Conservation (phyloP, 2,888 invertebrate genomes). For the Cyclophora albipunctata region DNA sequence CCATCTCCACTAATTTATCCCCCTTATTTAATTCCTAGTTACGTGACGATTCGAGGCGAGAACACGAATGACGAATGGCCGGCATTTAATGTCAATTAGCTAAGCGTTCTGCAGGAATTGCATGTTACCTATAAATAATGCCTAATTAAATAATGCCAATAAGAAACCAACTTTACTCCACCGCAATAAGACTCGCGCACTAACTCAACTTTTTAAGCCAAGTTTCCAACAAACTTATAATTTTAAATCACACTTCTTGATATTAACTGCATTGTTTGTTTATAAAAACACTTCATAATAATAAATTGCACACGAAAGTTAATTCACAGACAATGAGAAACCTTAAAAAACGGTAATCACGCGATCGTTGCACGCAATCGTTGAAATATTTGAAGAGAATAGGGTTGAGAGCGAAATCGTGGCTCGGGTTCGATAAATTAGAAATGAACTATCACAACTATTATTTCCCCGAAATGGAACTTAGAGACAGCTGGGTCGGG, state of each 20-base stretch:
- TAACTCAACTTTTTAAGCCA: too few relatives aligned
- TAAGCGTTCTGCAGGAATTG: conserved; percentile 37
- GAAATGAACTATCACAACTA: conserved; percentile 26
- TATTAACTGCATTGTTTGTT: background rate
- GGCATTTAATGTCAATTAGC: conserved; percentile 64
- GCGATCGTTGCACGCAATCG: conserved; percentile 41
- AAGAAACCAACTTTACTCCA: conserved; percentile 24
- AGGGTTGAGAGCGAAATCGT: conserved; percentile 49
- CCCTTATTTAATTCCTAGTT: conserved; percentile 34
- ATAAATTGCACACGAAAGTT: background rate
- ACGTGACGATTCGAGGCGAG: conserved; percentile 36
- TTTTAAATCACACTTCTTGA: too few relatives aligned
- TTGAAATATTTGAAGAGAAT: conserved; percentile 33
- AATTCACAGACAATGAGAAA: conserved; percentile 24
- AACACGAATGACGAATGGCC: conserved; percentile 57
- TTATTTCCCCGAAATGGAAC: conserved; percentile 18
- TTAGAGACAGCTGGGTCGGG: conserved; percentile 16
- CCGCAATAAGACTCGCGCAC: conserved; percentile 10
- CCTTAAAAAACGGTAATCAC: conserved; percentile 29
- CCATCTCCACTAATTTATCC: conserved; percentile 7
- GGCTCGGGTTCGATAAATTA: conserved; percentile 20
- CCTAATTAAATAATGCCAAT: conserved; percentile 18
- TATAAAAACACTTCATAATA: conserved; percentile 3
- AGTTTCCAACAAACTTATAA: too few relatives aligned
- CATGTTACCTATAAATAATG: conserved; percentile 41